These are phyloP conservation scores for Corythornis madagascariensis DNA, from an alignment of 2,113 vertebrate species.

Conservation along the genomic window DNA sequence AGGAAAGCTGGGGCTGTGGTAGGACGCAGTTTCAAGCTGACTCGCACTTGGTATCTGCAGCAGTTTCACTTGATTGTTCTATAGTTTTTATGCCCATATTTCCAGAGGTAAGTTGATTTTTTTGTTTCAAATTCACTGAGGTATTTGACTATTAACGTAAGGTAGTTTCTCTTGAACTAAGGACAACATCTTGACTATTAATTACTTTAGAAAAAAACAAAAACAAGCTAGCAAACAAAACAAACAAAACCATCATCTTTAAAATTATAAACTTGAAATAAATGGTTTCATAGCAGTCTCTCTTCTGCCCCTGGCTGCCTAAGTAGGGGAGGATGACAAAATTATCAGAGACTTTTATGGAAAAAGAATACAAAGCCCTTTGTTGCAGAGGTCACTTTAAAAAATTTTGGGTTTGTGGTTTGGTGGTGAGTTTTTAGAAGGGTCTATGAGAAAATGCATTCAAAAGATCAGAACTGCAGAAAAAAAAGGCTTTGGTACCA, in stretches of 20 bases:
- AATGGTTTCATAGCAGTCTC: neutral
- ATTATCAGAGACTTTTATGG: neutral
- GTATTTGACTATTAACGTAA: neutral
- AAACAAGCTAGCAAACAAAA: neutral
- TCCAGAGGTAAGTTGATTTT: conserved; percentile 43
- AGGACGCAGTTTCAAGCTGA: neutral
- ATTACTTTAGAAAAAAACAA: accelerated
- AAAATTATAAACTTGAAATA: neutral
- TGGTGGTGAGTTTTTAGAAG: neutral
- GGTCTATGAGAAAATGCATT: neutral
- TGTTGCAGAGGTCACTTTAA: neutral
- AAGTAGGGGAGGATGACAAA: neutral
- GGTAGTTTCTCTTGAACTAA: neutral
- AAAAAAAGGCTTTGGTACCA: neutral
- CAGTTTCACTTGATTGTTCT: neutral
- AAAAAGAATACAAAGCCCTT: neutral
- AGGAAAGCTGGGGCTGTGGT: neutral
- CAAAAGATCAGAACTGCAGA: neutral
- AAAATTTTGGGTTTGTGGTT: neutral
- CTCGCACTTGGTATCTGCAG: neutral
- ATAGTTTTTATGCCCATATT: accelerated
- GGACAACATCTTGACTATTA: neutral
- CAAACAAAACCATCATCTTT: neutral
- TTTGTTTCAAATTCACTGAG: neutral
- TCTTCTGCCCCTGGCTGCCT: neutral